A percentile compares a stretch with the other conserved stretches of the same genome.
These are phyloP conservation scores for Phrynocephalus forsythii DNA, from an alignment of 2,797 vertebrate genomes.

Conservation along the genomic window DNA sequence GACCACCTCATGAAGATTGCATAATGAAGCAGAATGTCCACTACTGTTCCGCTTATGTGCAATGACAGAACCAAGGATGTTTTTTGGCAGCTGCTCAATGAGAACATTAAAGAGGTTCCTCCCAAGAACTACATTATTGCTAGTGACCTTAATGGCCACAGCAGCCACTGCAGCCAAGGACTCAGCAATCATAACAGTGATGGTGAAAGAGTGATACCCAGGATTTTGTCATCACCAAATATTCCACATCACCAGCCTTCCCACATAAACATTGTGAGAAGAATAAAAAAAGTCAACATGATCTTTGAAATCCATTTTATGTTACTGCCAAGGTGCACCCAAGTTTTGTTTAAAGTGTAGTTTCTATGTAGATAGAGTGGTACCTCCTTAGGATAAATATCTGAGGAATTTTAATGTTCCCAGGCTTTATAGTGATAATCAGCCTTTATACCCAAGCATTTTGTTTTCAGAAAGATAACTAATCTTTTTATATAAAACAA, in stretches of 20 bases:
- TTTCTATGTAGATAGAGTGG: not conserved
- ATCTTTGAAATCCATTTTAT: not conserved
- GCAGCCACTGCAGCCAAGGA: too few relatives aligned
- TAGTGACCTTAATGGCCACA: too few relatives aligned
- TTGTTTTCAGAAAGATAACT: conserved; percentile 47
- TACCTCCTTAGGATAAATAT: not conserved
- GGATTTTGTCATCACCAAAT: not conserved
- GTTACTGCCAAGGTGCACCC: not conserved
- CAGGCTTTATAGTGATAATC: conserved; percentile 41
- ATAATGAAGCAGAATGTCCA: too few relatives aligned
- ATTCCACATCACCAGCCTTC: too few relatives aligned
- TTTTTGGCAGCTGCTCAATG: too few relatives aligned
- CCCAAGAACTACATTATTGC: too few relatives aligned
- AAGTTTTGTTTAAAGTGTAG: not conserved
- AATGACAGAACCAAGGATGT: too few relatives aligned
- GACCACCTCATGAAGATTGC: too few relatives aligned
- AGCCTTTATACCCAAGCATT: conserved; percentile 33
- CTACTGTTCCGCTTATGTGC: too few relatives aligned
- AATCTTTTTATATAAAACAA: conserved; percentile 14
- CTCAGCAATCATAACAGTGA: too few relatives aligned
- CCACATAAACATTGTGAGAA: not conserved
- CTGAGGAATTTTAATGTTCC: not conserved
- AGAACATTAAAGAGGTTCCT: too few relatives aligned
- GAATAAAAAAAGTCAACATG: not conserved
- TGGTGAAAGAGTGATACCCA: too few relatives aligned